Base-by-base conservation (phyloP, 2,113 vertebrate genomes). In the Colius striatus region DNA sequence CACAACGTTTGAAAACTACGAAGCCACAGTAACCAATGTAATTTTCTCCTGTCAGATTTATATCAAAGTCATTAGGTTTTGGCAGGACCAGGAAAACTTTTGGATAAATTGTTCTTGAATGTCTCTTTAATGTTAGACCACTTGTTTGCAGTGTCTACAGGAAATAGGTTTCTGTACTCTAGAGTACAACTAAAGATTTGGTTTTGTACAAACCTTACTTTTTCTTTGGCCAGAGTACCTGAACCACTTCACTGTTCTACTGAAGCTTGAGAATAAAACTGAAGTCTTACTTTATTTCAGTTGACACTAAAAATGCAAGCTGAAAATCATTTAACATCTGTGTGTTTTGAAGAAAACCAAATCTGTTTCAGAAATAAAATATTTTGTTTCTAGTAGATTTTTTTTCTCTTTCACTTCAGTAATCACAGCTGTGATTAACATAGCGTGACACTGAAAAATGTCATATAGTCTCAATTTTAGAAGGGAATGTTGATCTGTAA, bases 381-480 rank as follows among this genome's bases (percentile, higher is more conserved):
- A 62, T 83, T 95, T 89, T 70, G 67, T 66, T 92, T 94, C 84
- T 45, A 87, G 45, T 41, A 82, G 60, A 51, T 86, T 80, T 89
- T 89, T 90, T 83, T 95, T 51, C 23, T 75, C 61, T 85, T 93
- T 79, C 66, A 93, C 62, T 95, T 70, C 74, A 83, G 43, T 71
- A 83, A 90, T 95, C 74, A 29, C 32, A 94, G 82, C 86, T 80
- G 80, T 86, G 55, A 96, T 92, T 95, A 78, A 81, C 73, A 89
- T 41, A 63, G 30, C 51, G 62, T 60, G 76, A 84, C 83, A 75
- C 16, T 77, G 60, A 84, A 82, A 94, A 79, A 85, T 61, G 41
- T 66, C 90, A 84, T 8, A 67, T 8, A 30, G 38, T 74, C 27
- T 78, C 62, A 67, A 21, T 62, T 90, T 84, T 36, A 86, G 45